These are phyloP conservation scores for Arge pagana DNA, from an alignment of 2,888 invertebrate species.

Conservation along the genomic window DNA sequence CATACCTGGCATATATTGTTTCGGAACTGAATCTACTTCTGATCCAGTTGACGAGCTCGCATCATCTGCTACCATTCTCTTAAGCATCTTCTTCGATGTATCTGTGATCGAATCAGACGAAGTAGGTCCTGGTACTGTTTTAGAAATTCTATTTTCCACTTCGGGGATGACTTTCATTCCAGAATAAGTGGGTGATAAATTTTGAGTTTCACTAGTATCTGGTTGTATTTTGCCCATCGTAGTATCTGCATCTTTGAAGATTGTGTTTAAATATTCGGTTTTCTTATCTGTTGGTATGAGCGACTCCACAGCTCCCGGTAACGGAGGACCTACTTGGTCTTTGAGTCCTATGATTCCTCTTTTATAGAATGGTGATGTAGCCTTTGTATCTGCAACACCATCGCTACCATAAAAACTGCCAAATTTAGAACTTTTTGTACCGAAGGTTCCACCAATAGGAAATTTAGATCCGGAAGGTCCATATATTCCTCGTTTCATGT, in stretches of 20 bases:
- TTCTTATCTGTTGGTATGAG: neutral
- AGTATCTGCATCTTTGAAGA: conserved; percentile 9
- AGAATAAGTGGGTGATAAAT: conserved; percentile 43
- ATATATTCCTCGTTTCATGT: conserved; percentile 24
- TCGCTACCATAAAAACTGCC: neutral
- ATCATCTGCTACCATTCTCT: conserved; percentile 16
- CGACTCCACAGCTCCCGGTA: neutral
- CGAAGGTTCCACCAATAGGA: conserved; percentile 10
- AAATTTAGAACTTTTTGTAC: neutral
- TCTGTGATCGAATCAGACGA: conserved; percentile 4
- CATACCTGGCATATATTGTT: conserved; percentile 43
- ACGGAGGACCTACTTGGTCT: neutral
- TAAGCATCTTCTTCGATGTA: conserved; percentile 1
- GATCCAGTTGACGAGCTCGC: no score
- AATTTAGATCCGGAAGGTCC: conserved; percentile 14
- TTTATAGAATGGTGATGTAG: conserved; percentile 18
- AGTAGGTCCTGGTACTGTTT: neutral
- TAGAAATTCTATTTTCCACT: conserved; percentile 36
- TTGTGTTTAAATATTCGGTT: conserved; percentile 6
- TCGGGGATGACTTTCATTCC: conserved; percentile 41
- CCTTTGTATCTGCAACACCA: conserved; percentile 16
- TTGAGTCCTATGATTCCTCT: neutral
- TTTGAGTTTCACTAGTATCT: conserved; percentile 17
- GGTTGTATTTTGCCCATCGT: conserved; percentile 5
- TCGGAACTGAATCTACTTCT: no score